Base-by-base conservation (phyloP, 92 coral and sea anemone species). In the Meandrina meandrites region DNA sequence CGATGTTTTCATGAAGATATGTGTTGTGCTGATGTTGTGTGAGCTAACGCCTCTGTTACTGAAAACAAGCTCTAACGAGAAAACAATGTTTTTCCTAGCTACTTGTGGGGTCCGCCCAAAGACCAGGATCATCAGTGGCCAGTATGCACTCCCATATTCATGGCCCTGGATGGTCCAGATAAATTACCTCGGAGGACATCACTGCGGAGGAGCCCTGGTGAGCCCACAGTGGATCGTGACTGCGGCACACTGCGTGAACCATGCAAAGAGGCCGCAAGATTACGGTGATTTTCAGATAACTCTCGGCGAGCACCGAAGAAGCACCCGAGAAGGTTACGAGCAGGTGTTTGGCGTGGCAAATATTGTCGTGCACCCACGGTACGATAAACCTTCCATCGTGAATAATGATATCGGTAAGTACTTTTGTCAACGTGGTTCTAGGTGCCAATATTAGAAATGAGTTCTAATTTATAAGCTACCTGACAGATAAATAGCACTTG, bases 151-250 rank as follows among this genome's bases (percentile, higher is more conserved):
- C 28, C 96, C 96, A 18, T 74, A 93, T 68, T 82, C 96, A 42
- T 93, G 96, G 96, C 96, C 96, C 56, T 93, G 96, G 96, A 93
- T 93, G 94, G 96, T 82, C 22, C 96, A 93, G 74, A 93, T 93
- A 18, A 85, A 88, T 60, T 89, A 86, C 81, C 85, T 79, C 16
- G 82, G 89, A 30, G 87, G 92, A 1, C 96, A 93, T 53, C 92
- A 91, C 68, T 93, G 96, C 54, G 96, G 96, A 70, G 96, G 96
- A 15, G 85, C 96, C 15, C 54, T 93, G 54, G 96, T 93, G 69
- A 90, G 92, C 68, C 94, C 96, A 11, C 87, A 89, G 56, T 93
- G 96, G 96, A 75, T 93, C 5, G 96, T 93, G 3, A 93, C 96
- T 24, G 96, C 96, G 74, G 94, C 96, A 35, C 96, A 93, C 75